Base-by-base conservation (phyloP, 2,797 vertebrate genomes). In the Brachyalestes nurse region DNA sequence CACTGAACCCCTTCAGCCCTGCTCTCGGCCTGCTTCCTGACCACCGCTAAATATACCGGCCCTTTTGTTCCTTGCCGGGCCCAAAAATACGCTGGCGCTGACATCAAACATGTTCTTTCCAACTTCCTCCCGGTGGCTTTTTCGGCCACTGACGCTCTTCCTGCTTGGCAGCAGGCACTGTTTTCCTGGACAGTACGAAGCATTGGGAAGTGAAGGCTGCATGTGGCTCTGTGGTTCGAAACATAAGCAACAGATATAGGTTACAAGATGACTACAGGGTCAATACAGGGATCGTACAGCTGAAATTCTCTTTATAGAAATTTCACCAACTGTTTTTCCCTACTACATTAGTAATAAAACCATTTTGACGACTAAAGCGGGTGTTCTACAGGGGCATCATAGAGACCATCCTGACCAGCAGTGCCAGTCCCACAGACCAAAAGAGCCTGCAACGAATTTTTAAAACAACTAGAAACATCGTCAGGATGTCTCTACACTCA, bases 11-110 rank as follows among this genome's bases (percentile, higher is more conserved):
- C 82, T 72, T 62, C 57, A 65, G 76, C 75, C 62, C 81, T 80
- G 61, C 84, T 86, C 82, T 87, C 87, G 83, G 90, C 88, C 89
- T 86, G 88, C 90, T 93, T 94, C 93, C 93, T 93, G 89, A 79
- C 78, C 81, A 34, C 74, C 82, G 78, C 93, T 94, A 93, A 94
- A 94, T 92, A 77, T 90, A 88, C 79, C 80, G 79, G 69, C 81
- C 77, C 86, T 79, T 89, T 88, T 89, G 88, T 90, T 90, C 86
- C 87, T 88, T 58, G 49, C 62, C 78, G 4, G 82, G 88, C 87
- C 89, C 77, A 78, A 91, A 87, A 92, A 90, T 89, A 89, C 49
- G 65, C 85, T 83, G 83, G 82, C 85, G 74, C 87, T 89, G 88
- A 90, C 88, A 89, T 90, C 89, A 90, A 87, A 87, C 83, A 38